These are phyloP conservation scores for Xenotilapia longispinis DNA, from an alignment of 2,113 vertebrate species.

Conservation along the genomic window DNA sequence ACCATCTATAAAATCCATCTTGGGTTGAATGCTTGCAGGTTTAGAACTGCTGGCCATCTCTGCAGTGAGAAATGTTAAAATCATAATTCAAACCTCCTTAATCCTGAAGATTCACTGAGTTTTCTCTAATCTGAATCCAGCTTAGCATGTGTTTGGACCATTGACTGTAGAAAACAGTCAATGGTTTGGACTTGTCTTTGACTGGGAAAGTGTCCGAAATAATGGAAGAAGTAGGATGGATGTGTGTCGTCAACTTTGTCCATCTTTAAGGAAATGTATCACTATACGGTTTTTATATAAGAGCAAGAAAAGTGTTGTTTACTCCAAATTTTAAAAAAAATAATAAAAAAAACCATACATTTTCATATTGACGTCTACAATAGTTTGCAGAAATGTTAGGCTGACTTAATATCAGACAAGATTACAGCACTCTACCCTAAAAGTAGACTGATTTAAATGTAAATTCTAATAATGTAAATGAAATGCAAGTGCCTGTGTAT, in stretches of 20 bases:
- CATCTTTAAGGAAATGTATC: background rate
- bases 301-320: background rate
- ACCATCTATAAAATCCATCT: background rate
- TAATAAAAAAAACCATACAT: fast-evolving
- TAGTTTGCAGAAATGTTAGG: background rate
- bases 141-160: background rate
- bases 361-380: background rate
- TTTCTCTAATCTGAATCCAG: background rate
- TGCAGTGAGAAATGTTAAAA: background rate
- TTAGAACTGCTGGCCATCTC: background rate
- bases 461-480: background rate
- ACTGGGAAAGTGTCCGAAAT: background rate
- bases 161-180: too few species aligned
- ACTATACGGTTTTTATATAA: background rate
- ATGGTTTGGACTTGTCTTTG: background rate
- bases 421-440: background rate
- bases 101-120: background rate
- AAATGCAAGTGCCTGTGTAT: background rate
- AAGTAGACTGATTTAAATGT: background rate
- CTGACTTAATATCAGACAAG: background rate
- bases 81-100: background rate
- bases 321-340: fast-evolving
- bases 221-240: background rate
- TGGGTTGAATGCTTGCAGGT: background rate
- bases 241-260: background rate